Evolutionary conservation across 1,140 invertebrate genomes (phyloP).

Genomic region (Conopomorpha cramerella): DNA sequence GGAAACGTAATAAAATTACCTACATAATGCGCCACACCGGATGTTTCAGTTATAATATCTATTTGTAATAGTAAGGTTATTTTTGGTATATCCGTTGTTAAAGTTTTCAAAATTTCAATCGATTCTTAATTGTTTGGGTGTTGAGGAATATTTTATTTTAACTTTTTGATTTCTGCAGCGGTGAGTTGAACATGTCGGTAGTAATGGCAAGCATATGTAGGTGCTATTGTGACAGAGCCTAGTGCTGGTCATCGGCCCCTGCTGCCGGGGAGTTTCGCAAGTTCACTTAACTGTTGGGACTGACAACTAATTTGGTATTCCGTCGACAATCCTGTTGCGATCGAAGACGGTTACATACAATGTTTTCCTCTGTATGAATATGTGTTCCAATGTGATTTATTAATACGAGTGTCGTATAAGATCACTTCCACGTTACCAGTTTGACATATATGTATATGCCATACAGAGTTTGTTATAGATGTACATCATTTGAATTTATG

Average conservation of each 20-base stretch:
- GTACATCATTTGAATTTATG: background rate
- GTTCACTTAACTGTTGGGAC: conserved; percentile 45
- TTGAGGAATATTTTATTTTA: too few relatives aligned
- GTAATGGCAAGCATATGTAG: too few relatives aligned
- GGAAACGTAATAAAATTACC: too few relatives aligned
- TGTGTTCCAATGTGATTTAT: background rate
- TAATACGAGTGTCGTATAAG: too few relatives aligned
- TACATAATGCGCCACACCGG: too few relatives aligned
- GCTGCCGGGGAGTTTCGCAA: conserved; percentile 40
- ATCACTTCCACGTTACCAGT: background rate
- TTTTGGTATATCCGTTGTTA: background rate
- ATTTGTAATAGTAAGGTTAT: too few relatives aligned
- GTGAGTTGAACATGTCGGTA: background rate
- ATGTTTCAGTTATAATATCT: too few relatives aligned
- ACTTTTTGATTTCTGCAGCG: background rate
- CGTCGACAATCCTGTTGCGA: conserved; percentile 30
- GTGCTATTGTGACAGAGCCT: conserved; percentile 13
- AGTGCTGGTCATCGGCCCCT: conserved; percentile 40
- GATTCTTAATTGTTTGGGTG: too few relatives aligned
- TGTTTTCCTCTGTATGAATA: background rate
- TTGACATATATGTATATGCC: background rate
- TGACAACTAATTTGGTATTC: conserved; percentile 51
- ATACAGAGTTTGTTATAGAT: background rate
- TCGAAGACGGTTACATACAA: too few relatives aligned
- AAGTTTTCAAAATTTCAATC: background rate